These are phyloP conservation scores for Notocelia uddmanniana DNA, from an alignment of 2,888 invertebrate species.

Conservation along the genomic window DNA sequence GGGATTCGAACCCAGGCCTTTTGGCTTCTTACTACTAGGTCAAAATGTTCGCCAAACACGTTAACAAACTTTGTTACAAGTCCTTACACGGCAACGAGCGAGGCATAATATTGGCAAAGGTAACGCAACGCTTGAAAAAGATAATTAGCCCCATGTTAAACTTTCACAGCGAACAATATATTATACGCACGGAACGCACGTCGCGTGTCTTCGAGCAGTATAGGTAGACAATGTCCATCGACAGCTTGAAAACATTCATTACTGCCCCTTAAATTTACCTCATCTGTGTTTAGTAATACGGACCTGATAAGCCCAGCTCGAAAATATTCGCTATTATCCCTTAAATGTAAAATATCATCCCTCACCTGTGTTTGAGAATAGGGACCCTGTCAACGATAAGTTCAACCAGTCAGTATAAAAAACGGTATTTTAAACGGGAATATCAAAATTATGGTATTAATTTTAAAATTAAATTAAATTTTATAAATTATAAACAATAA, in stretches of 20 bases:
- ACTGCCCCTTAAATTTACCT: background rate
- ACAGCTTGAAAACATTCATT: constrained; percentile 1
- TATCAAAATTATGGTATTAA: too few relatives aligned
- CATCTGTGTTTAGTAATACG: background rate
- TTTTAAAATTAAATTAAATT: too few relatives aligned
- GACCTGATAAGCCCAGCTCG: background rate
- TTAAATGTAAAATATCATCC: too few relatives aligned
- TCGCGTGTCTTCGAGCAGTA: constrained; percentile 32
- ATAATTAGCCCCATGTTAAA: constrained; percentile 28
- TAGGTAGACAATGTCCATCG: constrained; percentile 5
- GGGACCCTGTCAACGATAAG: too few relatives aligned
- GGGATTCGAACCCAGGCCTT: too few relatives aligned
- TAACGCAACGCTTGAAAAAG: constrained; percentile 26
- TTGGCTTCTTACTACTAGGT: background rate
- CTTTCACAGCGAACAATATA: constrained; percentile 29
- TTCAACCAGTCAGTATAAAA: background rate
- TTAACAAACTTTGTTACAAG: background rate
- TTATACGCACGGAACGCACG: constrained; percentile 11
- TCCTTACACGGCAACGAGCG: constrained; percentile 10
- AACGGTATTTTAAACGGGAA: too few relatives aligned
- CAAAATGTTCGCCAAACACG: background rate
- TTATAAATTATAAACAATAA: too few relatives aligned
- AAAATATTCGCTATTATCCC: too few relatives aligned
- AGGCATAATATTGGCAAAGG: constrained; percentile 33
- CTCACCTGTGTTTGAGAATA: too few relatives aligned